Evolutionary conservation across 1,140 invertebrate genomes (phyloP).

Genomic region (Trachymyrmex cornetzi): DNA sequence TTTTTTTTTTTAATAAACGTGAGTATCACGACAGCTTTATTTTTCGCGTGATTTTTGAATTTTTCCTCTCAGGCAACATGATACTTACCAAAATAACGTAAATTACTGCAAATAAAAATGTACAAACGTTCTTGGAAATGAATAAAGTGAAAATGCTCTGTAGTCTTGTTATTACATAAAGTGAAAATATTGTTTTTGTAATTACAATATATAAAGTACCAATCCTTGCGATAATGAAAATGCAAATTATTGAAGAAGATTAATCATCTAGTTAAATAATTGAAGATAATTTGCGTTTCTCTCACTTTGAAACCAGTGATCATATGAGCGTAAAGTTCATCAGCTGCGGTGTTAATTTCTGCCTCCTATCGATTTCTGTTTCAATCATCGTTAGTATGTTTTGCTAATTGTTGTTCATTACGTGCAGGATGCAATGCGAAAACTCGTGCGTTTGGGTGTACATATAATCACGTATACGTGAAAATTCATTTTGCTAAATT

Average conservation of each 20-base stretch:
- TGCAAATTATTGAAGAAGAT: neutral
- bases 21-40: neutral
- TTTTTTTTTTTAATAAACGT: slow-evolving; percentile 32
- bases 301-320: neutral
- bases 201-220: neutral
- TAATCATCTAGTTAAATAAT: slow-evolving; percentile 4
- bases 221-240: neutral
- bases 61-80: neutral
- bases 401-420: slow-evolving; percentile 15
- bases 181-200: neutral
- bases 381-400: slow-evolving; percentile 9
- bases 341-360: slow-evolving; percentile 5
- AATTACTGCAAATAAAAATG: neutral
- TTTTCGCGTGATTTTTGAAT: neutral
- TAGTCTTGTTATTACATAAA: no score
- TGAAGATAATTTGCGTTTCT: neutral
- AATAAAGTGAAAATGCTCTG: neutral
- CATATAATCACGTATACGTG: neutral
- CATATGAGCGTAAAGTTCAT: slow-evolving; percentile 4
- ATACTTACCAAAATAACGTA: neutral
- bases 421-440: neutral
- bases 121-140: neutral
- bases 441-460: neutral
- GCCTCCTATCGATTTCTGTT: slow-evolving; percentile 5
- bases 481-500: no score